Base-by-base conservation (phyloP, 2,797 vertebrate species). In the Diplodus sargus region DNA sequence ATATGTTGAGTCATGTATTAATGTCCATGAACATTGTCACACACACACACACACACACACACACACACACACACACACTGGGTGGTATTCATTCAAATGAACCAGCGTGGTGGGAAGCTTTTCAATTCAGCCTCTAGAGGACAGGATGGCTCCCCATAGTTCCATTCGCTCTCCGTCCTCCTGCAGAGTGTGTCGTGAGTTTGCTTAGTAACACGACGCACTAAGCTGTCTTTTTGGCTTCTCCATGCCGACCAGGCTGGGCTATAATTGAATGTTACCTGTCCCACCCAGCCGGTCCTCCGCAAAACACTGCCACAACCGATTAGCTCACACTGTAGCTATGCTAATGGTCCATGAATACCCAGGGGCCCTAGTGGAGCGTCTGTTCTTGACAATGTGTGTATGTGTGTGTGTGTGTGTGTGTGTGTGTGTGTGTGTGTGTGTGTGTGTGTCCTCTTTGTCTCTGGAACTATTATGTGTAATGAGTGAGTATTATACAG, bases 211-310 rank as follows among this genome's bases (percentile, higher is more conserved):
- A 90, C 69, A 30, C n/a, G 10, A 74, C 52, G 4, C 90, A 70
- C 39, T 39, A 39, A 39, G 63, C 76, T 83, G 78, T 84, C 76
- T 76, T 81, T 79, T 79, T 76, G 86, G 85, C 73, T 72, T 72
- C 78, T 70, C 70, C 49, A 4, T 48, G 60, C 51, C 47, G 54
- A 70, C 73, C 85, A 49, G 69, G 73, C 82, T 22, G 57, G 13
- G 25, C 58, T 72, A 48, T 89, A 91, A 93, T 87, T 92, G 87
- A 92, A 91, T 59, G 82, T 85, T 91, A 93, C 91, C 93, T 93
- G 93, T 90, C 88, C 90, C 89, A 81, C 89, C 88, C 89, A 71
- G 74, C 57, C 78, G 20, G 77, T 62, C 73, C 52, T 47, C 18
- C 0, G 83, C 72, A 85, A 84, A 90, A 88, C 82, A 73, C 90